Base-by-base conservation (phyloP, 2,888 invertebrate species). In the Protonemura montana region DNA sequence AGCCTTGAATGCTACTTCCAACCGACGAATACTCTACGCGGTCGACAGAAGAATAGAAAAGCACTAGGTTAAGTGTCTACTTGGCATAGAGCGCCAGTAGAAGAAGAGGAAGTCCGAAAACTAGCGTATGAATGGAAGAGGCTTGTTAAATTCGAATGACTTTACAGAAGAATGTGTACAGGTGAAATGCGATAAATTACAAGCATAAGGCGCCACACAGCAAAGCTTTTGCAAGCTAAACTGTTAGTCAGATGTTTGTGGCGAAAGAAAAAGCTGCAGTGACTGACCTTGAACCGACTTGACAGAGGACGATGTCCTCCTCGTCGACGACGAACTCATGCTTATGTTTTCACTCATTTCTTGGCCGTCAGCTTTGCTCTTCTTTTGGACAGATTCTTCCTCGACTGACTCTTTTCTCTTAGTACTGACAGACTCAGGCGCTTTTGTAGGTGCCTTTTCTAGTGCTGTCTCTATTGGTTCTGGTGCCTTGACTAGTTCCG, bases 11-110 rank as follows among this genome's bases (percentile, higher is more conserved):
- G 88, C 90, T 91, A 89, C 91, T 91, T 85, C 91, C 91, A 82
- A 91, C 87, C 84, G 91, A 90, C 76, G 91, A 90, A 88, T 90
- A 91, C 87, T 92, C 91, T 90, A 89, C 26, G 78, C 78, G 81
- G 0, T 27, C n/a, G 81, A 81, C 30, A 81, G 30, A 81, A 81
- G 29, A 81, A 30, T 25, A 26, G 16, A 28, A 78, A 78, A 26
- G 78, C 78, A 78, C 26, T 78, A 21, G 59, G 59, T 59, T 59
- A 59, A 21, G 16, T 59, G 59, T 10, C 59, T 35, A 35, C 35
- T 6, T 35, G 35, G 35, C 35, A 35, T 35, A 59, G 59, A 21
- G 21, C 59, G 59, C 59, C 59, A 59, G 16, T 59, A 59, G 59
- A 59, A 59, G 16, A 16, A 59, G 59, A 59, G 59, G 59, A 59